These are phyloP conservation scores for Pyrocoelia pectoralis DNA, from an alignment of 2,888 invertebrate species.

Conservation along the genomic window DNA sequence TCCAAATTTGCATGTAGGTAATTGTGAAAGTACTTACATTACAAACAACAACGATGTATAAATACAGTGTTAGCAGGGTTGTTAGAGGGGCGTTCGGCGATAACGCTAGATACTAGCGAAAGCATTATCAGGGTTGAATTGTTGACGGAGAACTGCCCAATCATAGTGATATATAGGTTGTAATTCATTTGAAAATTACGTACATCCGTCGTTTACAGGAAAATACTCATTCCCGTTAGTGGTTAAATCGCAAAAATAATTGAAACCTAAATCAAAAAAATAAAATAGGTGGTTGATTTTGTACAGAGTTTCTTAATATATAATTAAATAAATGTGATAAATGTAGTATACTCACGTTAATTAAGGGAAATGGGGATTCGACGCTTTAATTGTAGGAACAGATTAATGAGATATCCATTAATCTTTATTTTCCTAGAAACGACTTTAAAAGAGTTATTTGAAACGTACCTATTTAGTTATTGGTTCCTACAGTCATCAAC, in stretches of 20 bases:
- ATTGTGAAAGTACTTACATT: constrained; percentile 15
- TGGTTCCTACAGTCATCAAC: too few relatives aligned
- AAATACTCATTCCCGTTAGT: constrained; percentile 22
- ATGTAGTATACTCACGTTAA: not conserved
- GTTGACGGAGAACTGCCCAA: constrained; percentile 30
- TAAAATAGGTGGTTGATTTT: not conserved
- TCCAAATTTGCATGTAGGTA: constrained; percentile 20
- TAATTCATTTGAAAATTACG: constrained; percentile 28
- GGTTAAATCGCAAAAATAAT: constrained; percentile 15
- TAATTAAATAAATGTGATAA: not conserved
- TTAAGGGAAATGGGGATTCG: too few relatives aligned
- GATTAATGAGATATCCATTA: too few relatives aligned
- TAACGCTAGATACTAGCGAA: constrained; percentile 23
- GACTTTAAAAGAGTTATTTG: too few relatives aligned
- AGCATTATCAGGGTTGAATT: constrained; percentile 26
- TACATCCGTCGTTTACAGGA: constrained; percentile 23
- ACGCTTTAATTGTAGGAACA: too few relatives aligned
- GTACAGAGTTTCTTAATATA: not conserved
- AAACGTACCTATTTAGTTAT: too few relatives aligned
- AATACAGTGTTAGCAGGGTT: constrained; percentile 15
- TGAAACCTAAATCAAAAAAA: constrained; percentile 14
- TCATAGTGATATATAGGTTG: constrained; percentile 26
- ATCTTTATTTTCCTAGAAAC: too few relatives aligned
- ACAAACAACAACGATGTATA: constrained; percentile 18
- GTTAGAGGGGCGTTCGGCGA: constrained; percentile 19